These are phyloP conservation scores for Martes martes DNA, from an alignment of 2,113 vertebrate genomes.

Conservation along the genomic window DNA sequence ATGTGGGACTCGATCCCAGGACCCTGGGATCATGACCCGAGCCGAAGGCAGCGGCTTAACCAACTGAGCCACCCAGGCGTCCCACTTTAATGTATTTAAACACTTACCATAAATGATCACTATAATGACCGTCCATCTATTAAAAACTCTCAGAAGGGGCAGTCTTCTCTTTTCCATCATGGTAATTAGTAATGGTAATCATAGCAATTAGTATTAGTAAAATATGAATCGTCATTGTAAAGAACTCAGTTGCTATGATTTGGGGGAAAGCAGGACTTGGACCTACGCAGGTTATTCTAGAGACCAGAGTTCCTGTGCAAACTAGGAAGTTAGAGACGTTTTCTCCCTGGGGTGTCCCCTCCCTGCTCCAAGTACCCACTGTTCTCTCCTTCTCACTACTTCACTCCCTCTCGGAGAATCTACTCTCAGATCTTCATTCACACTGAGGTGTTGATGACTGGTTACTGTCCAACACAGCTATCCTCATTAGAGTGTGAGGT, in stretches of 20 bases:
- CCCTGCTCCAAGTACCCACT: background rate
- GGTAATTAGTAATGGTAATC: background rate
- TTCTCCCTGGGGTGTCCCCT: background rate
- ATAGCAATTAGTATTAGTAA: background rate
- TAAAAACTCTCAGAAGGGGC: slow-evolving; percentile 25
- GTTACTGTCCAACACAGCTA: background rate
- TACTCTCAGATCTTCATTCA: slow-evolving; percentile 6
- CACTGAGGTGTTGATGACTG: slow-evolving; percentile 57
- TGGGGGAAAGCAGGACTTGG: background rate
- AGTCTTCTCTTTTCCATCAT: background rate
- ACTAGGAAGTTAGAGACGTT: background rate
- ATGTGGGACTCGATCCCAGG: too few relatives aligned
- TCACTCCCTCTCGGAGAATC: background rate
- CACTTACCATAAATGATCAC: background rate
- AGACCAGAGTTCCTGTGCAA: background rate
- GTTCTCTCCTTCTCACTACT: background rate
- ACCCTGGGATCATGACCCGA: too few relatives aligned
- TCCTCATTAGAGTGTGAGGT: slow-evolving; percentile 23
- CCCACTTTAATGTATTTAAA: background rate
- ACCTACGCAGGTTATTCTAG: background rate
- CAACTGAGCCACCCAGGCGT: too few relatives aligned
- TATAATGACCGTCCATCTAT: background rate
- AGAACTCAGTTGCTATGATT: slow-evolving; percentile 14
- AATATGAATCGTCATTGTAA: background rate
- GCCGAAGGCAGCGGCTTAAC: too few relatives aligned